Percentiles rank a stretch among this genome's conserved stretches.
Evolutionary conservation across 2,888 invertebrate genomes (phyloP).

Genomic region (Bellardia pandia): DNA sequence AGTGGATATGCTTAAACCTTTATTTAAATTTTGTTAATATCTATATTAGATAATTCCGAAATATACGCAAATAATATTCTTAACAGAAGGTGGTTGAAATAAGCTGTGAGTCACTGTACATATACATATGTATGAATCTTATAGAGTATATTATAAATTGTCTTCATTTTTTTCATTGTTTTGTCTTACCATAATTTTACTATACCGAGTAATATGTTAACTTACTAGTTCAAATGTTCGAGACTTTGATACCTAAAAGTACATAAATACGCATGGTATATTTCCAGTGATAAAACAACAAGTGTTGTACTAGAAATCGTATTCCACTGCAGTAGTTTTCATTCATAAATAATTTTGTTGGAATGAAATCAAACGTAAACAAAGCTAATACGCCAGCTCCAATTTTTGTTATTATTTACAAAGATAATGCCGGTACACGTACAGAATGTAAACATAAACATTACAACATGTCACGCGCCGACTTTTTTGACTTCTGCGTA

Average conservation of each 20-base stretch:
- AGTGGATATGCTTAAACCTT: too few species aligned
- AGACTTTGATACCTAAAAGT: too few species aligned
- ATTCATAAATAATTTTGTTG: constrained; percentile 56
- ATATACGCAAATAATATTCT: too few species aligned
- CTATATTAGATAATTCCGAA: too few species aligned
- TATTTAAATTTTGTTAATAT: too few species aligned
- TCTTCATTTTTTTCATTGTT: too few species aligned
- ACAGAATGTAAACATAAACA: constrained; percentile 73
- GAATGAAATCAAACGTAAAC: constrained; percentile 77
- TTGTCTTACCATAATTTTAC: too few species aligned
- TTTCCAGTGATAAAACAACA: constrained; percentile 26
- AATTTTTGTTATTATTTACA: constrained; percentile 74
- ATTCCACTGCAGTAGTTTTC: constrained; percentile 31
- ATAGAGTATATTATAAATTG: too few species aligned
- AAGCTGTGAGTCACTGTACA: too few species aligned
- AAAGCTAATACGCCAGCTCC: constrained; percentile 76
- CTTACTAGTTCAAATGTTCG: neutral
- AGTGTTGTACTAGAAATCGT: constrained; percentile 22
- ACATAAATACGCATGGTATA: neutral
- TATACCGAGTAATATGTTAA: too few species aligned
- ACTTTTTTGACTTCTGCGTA: constrained; percentile 54
- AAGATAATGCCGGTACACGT: constrained; percentile 66
- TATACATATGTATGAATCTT: too few species aligned
- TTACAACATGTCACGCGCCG: constrained; percentile 66
- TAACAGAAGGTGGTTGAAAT: too few species aligned